phyloP scores from a whole-genome alignment of 2,888 invertebrate species.

The Dicycla oo region DNA sequence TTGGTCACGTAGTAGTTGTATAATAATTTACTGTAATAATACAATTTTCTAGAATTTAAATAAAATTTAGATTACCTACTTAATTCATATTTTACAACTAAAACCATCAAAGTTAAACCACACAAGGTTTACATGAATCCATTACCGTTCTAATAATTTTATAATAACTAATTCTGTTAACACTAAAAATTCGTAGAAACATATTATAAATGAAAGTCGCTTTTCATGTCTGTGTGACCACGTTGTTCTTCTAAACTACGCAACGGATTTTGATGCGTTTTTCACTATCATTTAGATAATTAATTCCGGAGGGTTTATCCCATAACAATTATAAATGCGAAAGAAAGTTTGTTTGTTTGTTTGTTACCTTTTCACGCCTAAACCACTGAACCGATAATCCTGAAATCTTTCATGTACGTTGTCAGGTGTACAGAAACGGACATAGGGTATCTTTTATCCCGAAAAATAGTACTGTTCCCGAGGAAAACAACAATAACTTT shows the following conservation, averaged over 20 bases:
- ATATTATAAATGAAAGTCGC: not conserved
- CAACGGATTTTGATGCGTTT: not conserved
- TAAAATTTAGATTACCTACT: not conserved
- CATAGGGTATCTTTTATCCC: too few relatives aligned
- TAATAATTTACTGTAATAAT: not conserved
- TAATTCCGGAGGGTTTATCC: too few relatives aligned
- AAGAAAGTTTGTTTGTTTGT: too few relatives aligned
- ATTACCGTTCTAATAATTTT: conserved; percentile 57
- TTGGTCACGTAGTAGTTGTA: too few relatives aligned
- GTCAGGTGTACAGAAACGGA: too few relatives aligned
- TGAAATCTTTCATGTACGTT: too few relatives aligned
- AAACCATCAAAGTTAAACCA: conserved; percentile 35
- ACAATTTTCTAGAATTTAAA: not conserved
- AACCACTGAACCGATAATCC: too few relatives aligned
- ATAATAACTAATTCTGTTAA: conserved; percentile 65
- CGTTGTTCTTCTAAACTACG: not conserved
- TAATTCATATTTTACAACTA: conserved; percentile 8
- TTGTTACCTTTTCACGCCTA: too few relatives aligned
- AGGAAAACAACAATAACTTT: too few relatives aligned
- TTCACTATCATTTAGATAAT: too few relatives aligned
- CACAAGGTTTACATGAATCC: conserved; percentile 33
- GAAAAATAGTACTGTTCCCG: too few relatives aligned
- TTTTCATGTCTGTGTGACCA: not conserved
- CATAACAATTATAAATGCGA: too few relatives aligned
- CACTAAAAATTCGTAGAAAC: conserved; percentile 54